Conservation (phyloP, 2,888 invertebrate species). For the Drosophila setosimentum region DNA sequence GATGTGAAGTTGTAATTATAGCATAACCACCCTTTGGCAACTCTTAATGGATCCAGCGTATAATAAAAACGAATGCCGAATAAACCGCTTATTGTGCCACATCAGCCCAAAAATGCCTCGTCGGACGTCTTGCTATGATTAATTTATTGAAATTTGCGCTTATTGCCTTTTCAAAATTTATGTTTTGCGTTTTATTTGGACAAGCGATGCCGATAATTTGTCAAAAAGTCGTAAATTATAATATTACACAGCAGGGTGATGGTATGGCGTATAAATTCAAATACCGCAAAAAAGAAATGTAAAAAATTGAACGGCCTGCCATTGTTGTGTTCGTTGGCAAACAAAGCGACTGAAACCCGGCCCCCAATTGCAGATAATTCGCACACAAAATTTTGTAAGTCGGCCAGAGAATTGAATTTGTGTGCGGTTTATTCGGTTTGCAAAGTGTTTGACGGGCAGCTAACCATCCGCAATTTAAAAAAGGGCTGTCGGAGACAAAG, state of each 20-base stretch:
- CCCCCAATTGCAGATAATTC: conserved; percentile 5
- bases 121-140: conserved; percentile 68
- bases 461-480: conserved; percentile 32
- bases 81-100: conserved; percentile 60
- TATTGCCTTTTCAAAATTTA: conserved; percentile 75
- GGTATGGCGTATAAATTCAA: background rate
- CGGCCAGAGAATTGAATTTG: conserved; percentile 59
- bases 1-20: background rate
- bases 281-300: background rate
- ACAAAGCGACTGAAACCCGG: background rate
- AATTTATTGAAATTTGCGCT: conserved; percentile 78
- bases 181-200: conserved; percentile 70
- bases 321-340: conserved; percentile 1
- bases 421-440: conserved; percentile 57
- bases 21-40: background rate
- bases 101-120: conserved; percentile 20
- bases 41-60: background rate
- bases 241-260: conserved; percentile 42
- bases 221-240: conserved; percentile 80
- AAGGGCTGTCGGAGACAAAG: background rate
- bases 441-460: conserved; percentile 26
- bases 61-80: conserved; percentile 34
- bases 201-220: conserved; percentile 78
- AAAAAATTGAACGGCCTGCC: background rate
- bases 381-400: conserved; percentile 16